Evolutionary conservation across 2,113 vertebrate species (phyloP), one percentile per base, ranked within the genome.

Genomic region (Aepyceros melampus): DNA sequence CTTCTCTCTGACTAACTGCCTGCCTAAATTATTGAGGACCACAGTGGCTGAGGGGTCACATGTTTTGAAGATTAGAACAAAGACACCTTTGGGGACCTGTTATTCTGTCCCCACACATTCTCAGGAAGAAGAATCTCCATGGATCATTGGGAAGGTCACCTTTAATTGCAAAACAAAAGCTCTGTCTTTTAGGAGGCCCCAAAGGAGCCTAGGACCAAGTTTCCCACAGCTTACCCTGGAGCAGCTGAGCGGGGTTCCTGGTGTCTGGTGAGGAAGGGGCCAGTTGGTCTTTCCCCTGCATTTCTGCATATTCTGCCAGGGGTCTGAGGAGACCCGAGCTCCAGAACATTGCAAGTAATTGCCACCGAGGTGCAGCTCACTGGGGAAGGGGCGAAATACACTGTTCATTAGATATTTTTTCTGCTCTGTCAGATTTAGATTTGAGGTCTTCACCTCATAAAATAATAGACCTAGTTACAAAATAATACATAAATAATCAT

Each of bases 341-440:
- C 99, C 98, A 0, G 94, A 97, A 64, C 98, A 98, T 17, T 98
- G 98, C 94, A 99, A 40, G 81, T 96, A 53, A 94, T 98, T 99
- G 58, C 98, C 98, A 76, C 98, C 93, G 0, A 99, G 96, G 89
- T 97, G 94, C 71, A 99, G 95, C 89, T 99, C 96, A 10, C 99
- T 99, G 93, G 85, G 84, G 81, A 89, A 60, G 83, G 71, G 40
- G 91, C 2, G 10, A 87, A 95, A 90, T 12, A 55, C 78, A 84
- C 36, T 2, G 17, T 56, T 92, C 45, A 36, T 15, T 1, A 27
- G 71, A 29, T 29, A 9, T 55, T 27, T 60, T 27, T 43, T 74
- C 45, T 15, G 27, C 27, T 33, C 74, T 36, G 19, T 87, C 60
- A 93, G 31, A 76, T 86, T 62, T 53, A 29, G 36, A 40, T 43